Evolutionary conservation across 2,113 vertebrate genomes (phyloP).

Genomic region (Hymenochirus boettgeri): DNA sequence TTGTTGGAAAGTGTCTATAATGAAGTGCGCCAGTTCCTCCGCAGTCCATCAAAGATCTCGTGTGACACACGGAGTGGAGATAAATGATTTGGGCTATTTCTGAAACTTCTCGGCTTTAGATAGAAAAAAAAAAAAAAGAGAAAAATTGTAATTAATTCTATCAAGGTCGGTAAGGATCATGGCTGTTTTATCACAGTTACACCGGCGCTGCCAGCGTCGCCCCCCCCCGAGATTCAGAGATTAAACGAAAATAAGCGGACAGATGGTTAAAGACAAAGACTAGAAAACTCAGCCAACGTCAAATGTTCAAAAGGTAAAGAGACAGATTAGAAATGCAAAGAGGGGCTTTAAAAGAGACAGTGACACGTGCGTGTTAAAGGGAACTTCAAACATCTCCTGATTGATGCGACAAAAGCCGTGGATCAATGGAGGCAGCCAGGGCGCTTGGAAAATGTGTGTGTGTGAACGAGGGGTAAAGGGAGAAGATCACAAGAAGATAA

Average conservation of each 20-base stretch:
- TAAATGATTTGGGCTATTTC: background rate
- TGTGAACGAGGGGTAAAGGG: too few relatives aligned
- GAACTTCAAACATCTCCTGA: constrained; percentile 31
- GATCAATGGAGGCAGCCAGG: constrained; percentile 8
- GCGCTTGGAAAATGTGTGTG: background rate
- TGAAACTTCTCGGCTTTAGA: background rate
- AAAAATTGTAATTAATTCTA: background rate
- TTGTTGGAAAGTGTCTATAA: too few relatives aligned
- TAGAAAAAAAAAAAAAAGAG: too few relatives aligned
- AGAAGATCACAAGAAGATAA: background rate
- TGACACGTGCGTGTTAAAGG: constrained; percentile 19
- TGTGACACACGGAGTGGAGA: background rate
- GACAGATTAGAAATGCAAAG: constrained; percentile 46
- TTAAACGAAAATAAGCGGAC: constrained; percentile 47
- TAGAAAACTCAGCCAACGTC: constrained; percentile 43
- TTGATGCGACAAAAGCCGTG: constrained; percentile 38
- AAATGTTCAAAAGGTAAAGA: constrained; percentile 40
- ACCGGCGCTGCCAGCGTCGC: constrained; percentile 39
- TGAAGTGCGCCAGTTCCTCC: too few relatives aligned
- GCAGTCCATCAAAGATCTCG: too few relatives aligned
- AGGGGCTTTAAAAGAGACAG: constrained; percentile 17
- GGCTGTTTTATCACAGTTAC: constrained; percentile 43
- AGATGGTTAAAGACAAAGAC: constrained; percentile 51
- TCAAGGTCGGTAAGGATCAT: background rate
- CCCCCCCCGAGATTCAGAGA: constrained; percentile 46